These are phyloP conservation scores for Adineta ricciae DNA, from an alignment of 2,888 invertebrate species.

Conservation along the genomic window DNA sequence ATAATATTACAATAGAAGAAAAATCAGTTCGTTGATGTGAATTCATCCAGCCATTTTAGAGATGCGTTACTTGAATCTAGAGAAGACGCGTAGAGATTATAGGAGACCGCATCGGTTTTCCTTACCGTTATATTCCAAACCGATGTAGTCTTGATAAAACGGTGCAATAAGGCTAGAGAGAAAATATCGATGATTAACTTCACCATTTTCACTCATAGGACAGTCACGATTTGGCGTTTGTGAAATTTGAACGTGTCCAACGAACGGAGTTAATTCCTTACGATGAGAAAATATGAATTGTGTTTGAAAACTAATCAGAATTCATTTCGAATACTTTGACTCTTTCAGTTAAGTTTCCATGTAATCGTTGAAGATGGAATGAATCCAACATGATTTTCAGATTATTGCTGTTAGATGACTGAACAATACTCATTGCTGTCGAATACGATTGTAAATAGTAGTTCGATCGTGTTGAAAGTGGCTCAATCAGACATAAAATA, in stretches of 20 bases:
- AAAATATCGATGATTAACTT: conserved; percentile 17
- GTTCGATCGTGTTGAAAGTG: neutral
- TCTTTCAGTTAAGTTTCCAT: conserved; percentile 14
- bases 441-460: conserved; percentile 12
- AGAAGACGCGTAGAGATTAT: no score
- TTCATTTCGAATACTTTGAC: neutral
- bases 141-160: neutral
- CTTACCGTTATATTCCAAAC: neutral
- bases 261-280: neutral
- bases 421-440: neutral
- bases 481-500: neutral
- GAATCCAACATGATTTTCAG: conserved; percentile 8
- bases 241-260: conserved; percentile 18
- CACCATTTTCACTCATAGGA: conserved; percentile 5
- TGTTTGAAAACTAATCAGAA: neutral
- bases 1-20: no score
- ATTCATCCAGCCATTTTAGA: no score
- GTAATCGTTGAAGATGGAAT: conserved; percentile 12
- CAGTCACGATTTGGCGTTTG: conserved; percentile 1
- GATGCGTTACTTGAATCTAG: no score
- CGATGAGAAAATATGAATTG: neutral
- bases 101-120: no score
- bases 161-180: neutral
- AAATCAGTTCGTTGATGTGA: no score
- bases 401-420: neutral